Evolutionary conservation across 1,140 invertebrate species (phyloP).

Genomic region (Pseudobourletiella spinata): DNA sequence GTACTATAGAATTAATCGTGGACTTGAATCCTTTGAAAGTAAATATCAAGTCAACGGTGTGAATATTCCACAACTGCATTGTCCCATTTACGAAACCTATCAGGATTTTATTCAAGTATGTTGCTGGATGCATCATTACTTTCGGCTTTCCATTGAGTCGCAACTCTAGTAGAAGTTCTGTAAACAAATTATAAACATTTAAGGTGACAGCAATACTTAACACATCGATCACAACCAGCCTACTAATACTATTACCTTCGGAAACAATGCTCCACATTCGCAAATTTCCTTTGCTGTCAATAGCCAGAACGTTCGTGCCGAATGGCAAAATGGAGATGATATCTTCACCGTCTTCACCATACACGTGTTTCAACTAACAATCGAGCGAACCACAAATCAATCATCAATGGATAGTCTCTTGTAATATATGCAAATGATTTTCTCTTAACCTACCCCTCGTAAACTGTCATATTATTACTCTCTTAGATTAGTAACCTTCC

Average conservation of each 20-base stretch:
- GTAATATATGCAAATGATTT: too few species aligned
- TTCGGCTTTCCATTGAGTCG: conserved; percentile 58
- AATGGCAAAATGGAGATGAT: conserved; percentile 78
- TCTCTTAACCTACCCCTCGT: too few species aligned
- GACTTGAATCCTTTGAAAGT: conserved; percentile 69
- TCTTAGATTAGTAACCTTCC: too few species aligned
- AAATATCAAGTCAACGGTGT: conserved; percentile 63
- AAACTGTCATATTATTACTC: too few species aligned
- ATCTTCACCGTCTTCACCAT: conserved; percentile 61
- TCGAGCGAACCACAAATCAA: too few species aligned
- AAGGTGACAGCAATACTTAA: too few species aligned
- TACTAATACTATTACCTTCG: conserved; percentile 43
- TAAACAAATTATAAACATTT: not conserved
- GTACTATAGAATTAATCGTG: conserved; percentile 57
- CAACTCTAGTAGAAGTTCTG: conserved; percentile 56
- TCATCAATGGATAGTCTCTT: conserved; percentile 3
- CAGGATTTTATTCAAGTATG: conserved; percentile 92
- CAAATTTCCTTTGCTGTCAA: conserved; percentile 67
- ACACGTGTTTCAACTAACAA: conserved; percentile 67
- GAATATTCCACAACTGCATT: conserved; percentile 86
- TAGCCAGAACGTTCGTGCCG: conserved; percentile 70
- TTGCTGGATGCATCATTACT: conserved; percentile 72
- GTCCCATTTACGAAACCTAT: conserved; percentile 79
- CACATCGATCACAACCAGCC: not conserved
- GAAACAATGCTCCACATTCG: conserved; percentile 78